These are phyloP conservation scores for Euphydryas editha DNA, from an alignment of 2,888 invertebrate genomes.

Conservation along the genomic window DNA sequence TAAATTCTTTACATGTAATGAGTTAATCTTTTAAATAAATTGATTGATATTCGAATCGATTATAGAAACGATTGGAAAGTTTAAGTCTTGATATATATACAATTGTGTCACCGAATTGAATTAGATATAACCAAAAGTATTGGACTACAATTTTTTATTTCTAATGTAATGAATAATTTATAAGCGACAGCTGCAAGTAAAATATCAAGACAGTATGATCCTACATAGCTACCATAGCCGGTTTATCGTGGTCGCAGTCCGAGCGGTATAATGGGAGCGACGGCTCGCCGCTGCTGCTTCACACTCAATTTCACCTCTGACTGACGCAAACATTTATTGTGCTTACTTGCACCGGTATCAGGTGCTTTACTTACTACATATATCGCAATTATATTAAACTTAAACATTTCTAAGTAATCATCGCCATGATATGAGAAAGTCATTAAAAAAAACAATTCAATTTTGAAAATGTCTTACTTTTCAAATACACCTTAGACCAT, in stretches of 20 bases:
- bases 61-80: neutral
- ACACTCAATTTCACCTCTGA: slow-evolving; percentile 84
- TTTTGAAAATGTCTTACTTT: neutral
- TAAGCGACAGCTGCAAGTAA: slow-evolving; percentile 22
- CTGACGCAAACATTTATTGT: slow-evolving; percentile 81
- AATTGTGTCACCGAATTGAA: neutral
- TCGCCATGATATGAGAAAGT: neutral
- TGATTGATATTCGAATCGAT: neutral
- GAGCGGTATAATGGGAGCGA: slow-evolving; percentile 82
- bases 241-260: slow-evolving; percentile 73
- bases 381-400: slow-evolving; percentile 10
- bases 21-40: neutral
- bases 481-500: too few relatives aligned
- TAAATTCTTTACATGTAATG: neutral
- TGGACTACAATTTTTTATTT: neutral
- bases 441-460: neutral
- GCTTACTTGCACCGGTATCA: slow-evolving; percentile 66
- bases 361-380: slow-evolving; percentile 57
- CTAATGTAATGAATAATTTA: slow-evolving; percentile 9
- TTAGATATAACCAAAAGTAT: neutral
- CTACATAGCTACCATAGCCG: slow-evolving; percentile 63
- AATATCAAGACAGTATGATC: slow-evolving; percentile 55
- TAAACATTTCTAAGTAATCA: neutral
- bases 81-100: neutral
- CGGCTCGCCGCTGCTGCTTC: slow-evolving; percentile 81